These are phyloP conservation scores for Tokudaia tokunoshimensis DNA, from an alignment of 2,797 vertebrate species.

Conservation along the genomic window DNA sequence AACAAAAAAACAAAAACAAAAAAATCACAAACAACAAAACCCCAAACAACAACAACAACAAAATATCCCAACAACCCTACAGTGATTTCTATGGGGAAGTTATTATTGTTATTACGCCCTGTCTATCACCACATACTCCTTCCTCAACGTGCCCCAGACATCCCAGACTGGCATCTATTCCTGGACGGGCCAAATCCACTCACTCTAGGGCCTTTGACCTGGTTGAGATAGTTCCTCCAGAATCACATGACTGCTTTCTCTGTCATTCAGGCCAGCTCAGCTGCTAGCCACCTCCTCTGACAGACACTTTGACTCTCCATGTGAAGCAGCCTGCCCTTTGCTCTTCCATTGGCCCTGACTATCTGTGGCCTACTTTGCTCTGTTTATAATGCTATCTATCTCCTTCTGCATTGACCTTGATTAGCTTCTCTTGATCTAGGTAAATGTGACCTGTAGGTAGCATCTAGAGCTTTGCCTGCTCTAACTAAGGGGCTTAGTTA, in stretches of 20 bases:
- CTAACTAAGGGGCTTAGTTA: neutral
- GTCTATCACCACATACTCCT: neutral
- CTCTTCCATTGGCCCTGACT: neutral
- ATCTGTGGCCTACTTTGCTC: neutral
- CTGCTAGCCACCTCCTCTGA: neutral
- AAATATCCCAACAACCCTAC: neutral
- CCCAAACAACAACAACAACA: neutral
- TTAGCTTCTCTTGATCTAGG: constrained; percentile 3
- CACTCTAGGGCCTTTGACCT: neutral
- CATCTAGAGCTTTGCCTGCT: neutral
- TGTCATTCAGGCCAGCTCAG: constrained; percentile 4
- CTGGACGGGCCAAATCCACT: neutral
- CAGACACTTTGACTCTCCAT: neutral
- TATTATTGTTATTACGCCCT: neutral
- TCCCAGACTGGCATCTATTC: neutral
- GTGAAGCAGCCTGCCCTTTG: neutral
- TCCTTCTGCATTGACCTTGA: neutral
- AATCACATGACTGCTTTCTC: neutral
- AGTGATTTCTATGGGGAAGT: constrained; percentile 23
- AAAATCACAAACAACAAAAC: neutral
- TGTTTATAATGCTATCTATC: neutral
- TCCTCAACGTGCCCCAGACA: neutral
- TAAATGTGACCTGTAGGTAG: neutral
- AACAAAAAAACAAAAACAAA: neutral
- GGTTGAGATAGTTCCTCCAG: neutral